Evolutionary conservation across 1,140 invertebrate species (phyloP).

Genomic region (Danaus plexippus): DNA sequence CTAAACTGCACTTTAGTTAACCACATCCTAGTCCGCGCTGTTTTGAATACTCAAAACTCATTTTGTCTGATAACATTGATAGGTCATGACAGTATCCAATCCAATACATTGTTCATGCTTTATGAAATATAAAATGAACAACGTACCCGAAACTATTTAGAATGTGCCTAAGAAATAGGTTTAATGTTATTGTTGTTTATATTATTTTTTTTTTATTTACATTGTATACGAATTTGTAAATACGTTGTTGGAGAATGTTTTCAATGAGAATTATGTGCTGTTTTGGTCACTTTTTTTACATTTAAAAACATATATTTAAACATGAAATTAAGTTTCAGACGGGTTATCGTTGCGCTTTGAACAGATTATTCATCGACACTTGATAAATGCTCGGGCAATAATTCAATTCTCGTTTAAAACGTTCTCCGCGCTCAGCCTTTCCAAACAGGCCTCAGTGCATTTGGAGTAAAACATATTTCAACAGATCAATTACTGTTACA

Average conservation of each 20-base stretch:
- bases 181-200: too few species aligned
- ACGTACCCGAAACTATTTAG: too few species aligned
- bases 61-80: background rate
- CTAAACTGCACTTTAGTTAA: slow-evolving; percentile 37
- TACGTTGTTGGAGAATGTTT: slow-evolving; percentile 6
- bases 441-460: too few species aligned
- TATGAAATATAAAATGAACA: too few species aligned
- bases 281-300: too few species aligned
- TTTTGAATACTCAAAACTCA: slow-evolving; percentile 24
- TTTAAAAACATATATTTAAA: slow-evolving; percentile 54
- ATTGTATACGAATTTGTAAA: slow-evolving; percentile 8
- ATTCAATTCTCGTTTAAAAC: slow-evolving; percentile 59
- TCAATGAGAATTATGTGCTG: slow-evolving; percentile 6
- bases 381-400: slow-evolving; percentile 65
- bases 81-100: too few species aligned
- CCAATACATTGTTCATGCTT: too few species aligned
- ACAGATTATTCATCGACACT: slow-evolving; percentile 53
- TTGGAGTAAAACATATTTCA: too few species aligned
- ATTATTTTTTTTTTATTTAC: slow-evolving; percentile 1
- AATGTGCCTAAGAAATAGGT: too few species aligned
- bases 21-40: slow-evolving; percentile 34
- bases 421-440: slow-evolving; percentile 21
- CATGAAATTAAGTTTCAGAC: slow-evolving; percentile 64
- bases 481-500: too few species aligned
- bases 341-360: slow-evolving; percentile 51